Percentiles rank a stretch among this genome's conserved stretches.
Evolutionary conservation across 2,113 vertebrate genomes (phyloP).

Genomic region (Stomatorhinus ivindoensis): DNA sequence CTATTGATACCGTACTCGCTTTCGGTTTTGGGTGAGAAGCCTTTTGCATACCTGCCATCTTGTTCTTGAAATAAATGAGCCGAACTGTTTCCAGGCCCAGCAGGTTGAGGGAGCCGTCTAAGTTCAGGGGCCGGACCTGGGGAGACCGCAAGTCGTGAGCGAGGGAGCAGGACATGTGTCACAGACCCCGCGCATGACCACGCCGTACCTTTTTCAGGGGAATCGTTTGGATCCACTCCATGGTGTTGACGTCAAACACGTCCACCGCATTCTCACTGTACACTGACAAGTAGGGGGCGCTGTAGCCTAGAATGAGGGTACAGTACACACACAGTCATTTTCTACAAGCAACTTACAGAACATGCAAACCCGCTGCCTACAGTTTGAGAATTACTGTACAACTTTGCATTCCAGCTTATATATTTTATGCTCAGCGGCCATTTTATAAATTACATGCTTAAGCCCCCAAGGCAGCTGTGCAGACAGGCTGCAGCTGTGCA

Average conservation of each 20-base stretch:
- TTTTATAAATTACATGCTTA: neutral
- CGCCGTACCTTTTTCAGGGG: constrained; percentile 88
- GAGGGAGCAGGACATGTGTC: neutral
- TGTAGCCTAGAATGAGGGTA: constrained; percentile 72
- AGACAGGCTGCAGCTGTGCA: too few species aligned
- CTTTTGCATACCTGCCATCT: constrained; percentile 79
- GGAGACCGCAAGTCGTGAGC: constrained; percentile 10
- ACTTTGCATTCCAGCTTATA: neutral
- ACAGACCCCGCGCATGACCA: neutral
- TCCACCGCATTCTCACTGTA: constrained; percentile 97
- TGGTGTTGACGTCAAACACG: constrained; percentile 92
- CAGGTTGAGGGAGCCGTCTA: constrained; percentile 90
- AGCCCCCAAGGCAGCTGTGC: neutral
- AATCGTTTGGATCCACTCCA: constrained; percentile 98
- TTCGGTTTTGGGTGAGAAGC: neutral
- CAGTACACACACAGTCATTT: neutral
- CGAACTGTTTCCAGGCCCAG: constrained; percentile 87
- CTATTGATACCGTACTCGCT: neutral
- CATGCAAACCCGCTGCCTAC: neutral
- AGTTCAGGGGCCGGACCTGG: constrained; percentile 90
- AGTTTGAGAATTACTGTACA: neutral
- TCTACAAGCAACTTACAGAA: neutral
- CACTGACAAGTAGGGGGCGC: constrained; percentile 93
- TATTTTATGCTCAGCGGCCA: neutral
- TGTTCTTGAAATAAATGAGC: constrained; percentile 98